Evolutionary conservation across 2,113 vertebrate genomes (phyloP).

Genomic region (Dasypus novemcinctus): DNA sequence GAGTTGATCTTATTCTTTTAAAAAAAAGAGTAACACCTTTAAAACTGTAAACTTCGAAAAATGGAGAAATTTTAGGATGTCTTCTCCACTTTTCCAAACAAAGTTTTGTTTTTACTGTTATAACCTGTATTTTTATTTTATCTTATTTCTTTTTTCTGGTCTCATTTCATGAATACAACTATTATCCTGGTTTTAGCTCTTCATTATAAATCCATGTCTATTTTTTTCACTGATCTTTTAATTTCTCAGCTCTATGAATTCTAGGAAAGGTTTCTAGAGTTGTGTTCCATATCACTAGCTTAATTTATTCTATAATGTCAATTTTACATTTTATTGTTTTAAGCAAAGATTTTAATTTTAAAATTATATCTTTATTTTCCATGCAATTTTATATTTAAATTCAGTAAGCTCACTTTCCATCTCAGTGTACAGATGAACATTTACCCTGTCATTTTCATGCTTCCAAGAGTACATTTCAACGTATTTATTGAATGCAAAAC

Average conservation of each 20-base stretch:
- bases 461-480: neutral
- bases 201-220: neutral
- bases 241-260: neutral
- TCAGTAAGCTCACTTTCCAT: neutral
- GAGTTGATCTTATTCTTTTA: neutral
- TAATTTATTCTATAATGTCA: neutral
- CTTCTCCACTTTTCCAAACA: neutral
- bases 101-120: neutral
- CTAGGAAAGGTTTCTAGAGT: neutral
- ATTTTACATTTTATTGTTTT: neutral
- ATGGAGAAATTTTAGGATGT: neutral
- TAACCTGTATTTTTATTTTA: neutral
- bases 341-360: conserved; percentile 26
- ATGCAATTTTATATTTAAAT: neutral
- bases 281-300: neutral
- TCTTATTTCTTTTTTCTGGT: neutral
- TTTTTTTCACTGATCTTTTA: neutral
- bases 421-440: neutral
- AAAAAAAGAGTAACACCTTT: neutral
- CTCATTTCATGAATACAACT: neutral
- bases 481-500: neutral
- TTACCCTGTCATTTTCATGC: neutral
- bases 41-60: neutral
- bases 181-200: neutral
- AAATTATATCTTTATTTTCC: conserved; percentile 15